Conservation (phyloP, 2,888 invertebrate species). For the Acronicta alni region DNA sequence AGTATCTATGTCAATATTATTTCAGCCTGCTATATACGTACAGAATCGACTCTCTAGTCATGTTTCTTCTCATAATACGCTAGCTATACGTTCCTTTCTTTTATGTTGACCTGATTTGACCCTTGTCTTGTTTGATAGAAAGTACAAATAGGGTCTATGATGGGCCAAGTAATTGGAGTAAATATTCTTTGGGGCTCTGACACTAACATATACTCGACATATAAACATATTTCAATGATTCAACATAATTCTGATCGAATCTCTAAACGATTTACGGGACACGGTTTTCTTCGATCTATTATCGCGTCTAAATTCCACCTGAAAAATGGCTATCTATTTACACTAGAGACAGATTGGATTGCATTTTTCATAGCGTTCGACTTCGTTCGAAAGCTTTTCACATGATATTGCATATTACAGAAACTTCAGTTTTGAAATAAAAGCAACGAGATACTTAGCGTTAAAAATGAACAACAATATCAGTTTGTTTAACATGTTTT, state of each 20-base stretch:
- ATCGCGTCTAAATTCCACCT: conserved; percentile 13
- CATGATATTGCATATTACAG: conserved; percentile 21
- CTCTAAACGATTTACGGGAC: background rate
- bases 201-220: too few relatives aligned
- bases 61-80: too few relatives aligned
- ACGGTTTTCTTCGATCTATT: conserved; percentile 6
- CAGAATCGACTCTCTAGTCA: too few relatives aligned
- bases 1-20: background rate
- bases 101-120: background rate
- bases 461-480: conserved; percentile 4
- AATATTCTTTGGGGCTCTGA: too few relatives aligned
- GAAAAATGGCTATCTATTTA: conserved; percentile 18
- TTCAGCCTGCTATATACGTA: background rate
- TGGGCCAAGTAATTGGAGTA: too few relatives aligned
- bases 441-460: conserved; percentile 17
- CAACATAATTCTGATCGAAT: background rate
- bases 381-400: conserved; percentile 7
- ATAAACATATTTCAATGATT: background rate
- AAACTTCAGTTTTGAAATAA: background rate
- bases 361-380: background rate
- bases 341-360: conserved; percentile 12
- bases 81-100: too few relatives aligned
- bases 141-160: too few relatives aligned
- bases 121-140: too few relatives aligned
- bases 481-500: conserved; percentile 3